Evolutionary conservation across 1,140 invertebrate genomes (phyloP).

Genomic region (Lineus longissimus): DNA sequence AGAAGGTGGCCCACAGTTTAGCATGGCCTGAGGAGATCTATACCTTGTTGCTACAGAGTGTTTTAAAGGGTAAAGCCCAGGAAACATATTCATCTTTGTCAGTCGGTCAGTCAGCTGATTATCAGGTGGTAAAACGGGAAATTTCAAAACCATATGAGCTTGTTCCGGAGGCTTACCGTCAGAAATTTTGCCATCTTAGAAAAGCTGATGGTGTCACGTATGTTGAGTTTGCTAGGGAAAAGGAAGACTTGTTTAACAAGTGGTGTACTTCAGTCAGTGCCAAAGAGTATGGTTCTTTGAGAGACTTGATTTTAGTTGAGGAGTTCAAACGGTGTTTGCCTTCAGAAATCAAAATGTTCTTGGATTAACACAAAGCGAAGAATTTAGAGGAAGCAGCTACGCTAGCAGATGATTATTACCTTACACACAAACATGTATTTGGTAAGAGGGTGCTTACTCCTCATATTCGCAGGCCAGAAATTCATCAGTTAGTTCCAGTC

Average conservation of each 20-base stretch:
- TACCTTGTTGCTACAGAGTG: slow-evolving; percentile 18
- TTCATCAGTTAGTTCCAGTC: not conserved
- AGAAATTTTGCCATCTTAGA: slow-evolving; percentile 19
- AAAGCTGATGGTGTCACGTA: slow-evolving; percentile 19
- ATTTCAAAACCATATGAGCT: slow-evolving; percentile 28
- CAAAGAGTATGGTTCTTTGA: slow-evolving; percentile 18
- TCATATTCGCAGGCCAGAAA: too few relatives aligned
- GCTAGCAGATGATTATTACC: slow-evolving; percentile 17
- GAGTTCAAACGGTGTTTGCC: slow-evolving; percentile 23
- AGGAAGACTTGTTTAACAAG: slow-evolving; percentile 21
- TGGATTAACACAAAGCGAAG: slow-evolving; percentile 19
- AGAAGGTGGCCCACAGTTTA: slow-evolving; percentile 21
- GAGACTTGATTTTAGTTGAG: slow-evolving; percentile 23
- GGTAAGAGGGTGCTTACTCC: too few relatives aligned
- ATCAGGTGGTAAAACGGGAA: slow-evolving; percentile 18
- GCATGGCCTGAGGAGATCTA: slow-evolving; percentile 16
- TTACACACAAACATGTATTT: slow-evolving; percentile 15
- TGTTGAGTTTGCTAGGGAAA: slow-evolving; percentile 24
- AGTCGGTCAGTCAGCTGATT: slow-evolving; percentile 15
- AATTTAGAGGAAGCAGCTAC: slow-evolving; percentile 13
- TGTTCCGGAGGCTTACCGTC: slow-evolving; percentile 25
- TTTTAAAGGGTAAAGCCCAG: slow-evolving; percentile 17
- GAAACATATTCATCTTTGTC: slow-evolving; percentile 15
- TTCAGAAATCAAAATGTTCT: slow-evolving; percentile 8
- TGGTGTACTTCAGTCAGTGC: slow-evolving; percentile 18